phyloP scores from a whole-genome alignment of 2,113 vertebrate species.

The Megalops atlanticus region DNA sequence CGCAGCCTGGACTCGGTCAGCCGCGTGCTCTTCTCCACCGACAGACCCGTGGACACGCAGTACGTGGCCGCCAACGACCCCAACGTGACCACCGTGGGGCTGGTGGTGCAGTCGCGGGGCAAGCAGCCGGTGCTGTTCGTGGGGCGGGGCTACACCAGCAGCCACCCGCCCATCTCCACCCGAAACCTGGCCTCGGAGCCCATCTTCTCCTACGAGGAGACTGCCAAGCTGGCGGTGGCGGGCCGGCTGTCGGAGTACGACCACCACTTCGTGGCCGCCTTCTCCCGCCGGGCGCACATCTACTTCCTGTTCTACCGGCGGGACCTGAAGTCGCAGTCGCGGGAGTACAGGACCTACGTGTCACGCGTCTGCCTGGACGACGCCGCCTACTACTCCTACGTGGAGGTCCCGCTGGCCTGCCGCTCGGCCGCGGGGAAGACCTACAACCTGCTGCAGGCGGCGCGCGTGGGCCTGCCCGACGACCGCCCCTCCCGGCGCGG shows the following conservation, averaged over 20 bases:
- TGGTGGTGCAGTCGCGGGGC: conserved; percentile 78
- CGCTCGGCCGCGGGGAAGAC: conserved; percentile 66
- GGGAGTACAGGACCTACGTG: conserved; percentile 90
- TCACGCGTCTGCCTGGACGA: conserved; percentile 91
- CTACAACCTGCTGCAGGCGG: conserved; percentile 88
- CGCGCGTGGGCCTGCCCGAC: conserved; percentile 70
- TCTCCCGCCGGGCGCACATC: conserved; percentile 78
- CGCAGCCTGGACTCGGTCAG: conserved; percentile 75
- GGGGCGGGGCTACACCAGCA: conserved; percentile 92
- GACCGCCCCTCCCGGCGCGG: conserved; percentile 25
- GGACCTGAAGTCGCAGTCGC: conserved; percentile 84
- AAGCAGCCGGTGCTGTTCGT: conserved; percentile 86
- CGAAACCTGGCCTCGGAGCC: conserved; percentile 86
- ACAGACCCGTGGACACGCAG: conserved; percentile 90
- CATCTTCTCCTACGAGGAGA: conserved; percentile 95
- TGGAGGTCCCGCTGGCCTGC: conserved; percentile 90
- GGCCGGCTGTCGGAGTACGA: conserved; percentile 93
- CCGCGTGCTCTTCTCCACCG: conserved; percentile 78
- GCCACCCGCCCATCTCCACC: conserved; percentile 93
- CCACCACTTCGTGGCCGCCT: conserved; percentile 93
- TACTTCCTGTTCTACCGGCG: conserved; percentile 95
- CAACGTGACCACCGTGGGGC: conserved; percentile 89
- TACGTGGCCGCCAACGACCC: conserved; percentile 95
- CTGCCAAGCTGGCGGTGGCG: conserved; percentile 88
- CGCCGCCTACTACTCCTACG: conserved; percentile 92